Percentiles rank a stretch among this genome's conserved stretches.
phyloP scores from a whole-genome alignment of 2,113 vertebrate species.

The Stigmatopora argus region DNA sequence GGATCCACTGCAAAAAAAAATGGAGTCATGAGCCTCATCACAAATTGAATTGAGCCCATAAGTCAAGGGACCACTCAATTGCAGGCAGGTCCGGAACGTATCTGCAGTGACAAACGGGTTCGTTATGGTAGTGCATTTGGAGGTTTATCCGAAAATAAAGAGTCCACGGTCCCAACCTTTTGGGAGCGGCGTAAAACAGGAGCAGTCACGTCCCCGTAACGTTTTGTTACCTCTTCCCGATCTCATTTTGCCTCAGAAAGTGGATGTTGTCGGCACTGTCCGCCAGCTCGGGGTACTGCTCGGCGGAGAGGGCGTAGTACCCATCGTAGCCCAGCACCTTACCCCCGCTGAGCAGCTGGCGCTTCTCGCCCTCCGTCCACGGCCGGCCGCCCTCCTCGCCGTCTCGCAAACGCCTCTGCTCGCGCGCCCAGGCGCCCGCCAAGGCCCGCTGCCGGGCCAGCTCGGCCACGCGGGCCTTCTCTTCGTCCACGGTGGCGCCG shows the following conservation, averaged over 20 bases:
- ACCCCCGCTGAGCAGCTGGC: conserved; percentile 91
- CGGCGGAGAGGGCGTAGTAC: conserved; percentile 97
- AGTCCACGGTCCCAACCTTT: background rate
- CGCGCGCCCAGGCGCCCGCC: conserved; percentile 84
- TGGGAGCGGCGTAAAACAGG: background rate
- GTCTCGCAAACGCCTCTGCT: conserved; percentile 88
- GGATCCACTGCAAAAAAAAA: too few species aligned
- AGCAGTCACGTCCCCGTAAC: background rate
- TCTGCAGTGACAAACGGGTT: background rate
- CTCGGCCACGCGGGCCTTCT: conserved; percentile 90
- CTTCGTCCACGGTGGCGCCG: conserved; percentile 91
- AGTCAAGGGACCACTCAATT: background rate
- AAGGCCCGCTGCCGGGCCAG: conserved; percentile 91
- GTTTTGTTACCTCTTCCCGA: conserved; percentile 96
- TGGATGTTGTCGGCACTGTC: conserved; percentile 97
- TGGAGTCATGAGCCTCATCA: background rate
- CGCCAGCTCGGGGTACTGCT: conserved; percentile 97
- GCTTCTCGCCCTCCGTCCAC: conserved; percentile 97
- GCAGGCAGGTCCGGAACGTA: background rate
- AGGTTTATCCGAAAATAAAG: background rate
- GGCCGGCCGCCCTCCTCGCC: conserved; percentile 90
- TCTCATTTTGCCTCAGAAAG: conserved; percentile 97
- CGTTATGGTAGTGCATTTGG: background rate
- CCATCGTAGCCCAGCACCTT: conserved; percentile 95
- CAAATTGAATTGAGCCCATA: background rate